These are phyloP conservation scores for Orthonychiurus folsomi DNA, from an alignment of 2,888 invertebrate species.

Conservation along the genomic window DNA sequence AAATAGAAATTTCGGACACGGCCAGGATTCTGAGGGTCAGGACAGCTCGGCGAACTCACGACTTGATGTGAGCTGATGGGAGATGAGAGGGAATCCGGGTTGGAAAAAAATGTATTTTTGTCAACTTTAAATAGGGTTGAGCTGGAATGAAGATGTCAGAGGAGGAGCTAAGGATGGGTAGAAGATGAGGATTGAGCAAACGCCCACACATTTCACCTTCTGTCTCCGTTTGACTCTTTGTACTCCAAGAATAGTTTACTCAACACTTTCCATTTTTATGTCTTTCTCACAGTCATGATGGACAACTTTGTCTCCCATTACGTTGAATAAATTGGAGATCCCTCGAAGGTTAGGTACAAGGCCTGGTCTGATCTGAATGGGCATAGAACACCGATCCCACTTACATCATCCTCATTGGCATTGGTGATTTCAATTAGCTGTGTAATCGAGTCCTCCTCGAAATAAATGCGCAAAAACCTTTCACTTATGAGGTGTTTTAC, in stretches of 20 bases:
- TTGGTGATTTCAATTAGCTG: not conserved
- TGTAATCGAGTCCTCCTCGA: not conserved
- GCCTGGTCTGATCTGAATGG: not conserved
- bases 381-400: not conserved
- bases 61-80: too few species aligned
- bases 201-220: too few species aligned
- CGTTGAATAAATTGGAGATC: not conserved
- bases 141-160: too few species aligned
- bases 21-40: too few species aligned
- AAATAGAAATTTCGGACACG: too few species aligned
- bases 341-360: not conserved
- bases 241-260: not conserved
- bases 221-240: not conserved
- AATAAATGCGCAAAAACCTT: not conserved
- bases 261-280: constrained; percentile 12
- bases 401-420: not conserved
- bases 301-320: not conserved
- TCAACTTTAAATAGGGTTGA: too few species aligned
- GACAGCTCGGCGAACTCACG: too few species aligned
- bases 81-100: too few species aligned
- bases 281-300: constrained; percentile 1
- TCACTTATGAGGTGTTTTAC: not conserved
- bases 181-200: too few species aligned
- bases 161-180: too few species aligned
- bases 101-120: too few species aligned